These are phyloP conservation scores for Camptogramma bilineatum DNA, from an alignment of 2,888 invertebrate species.

Conservation along the genomic window DNA sequence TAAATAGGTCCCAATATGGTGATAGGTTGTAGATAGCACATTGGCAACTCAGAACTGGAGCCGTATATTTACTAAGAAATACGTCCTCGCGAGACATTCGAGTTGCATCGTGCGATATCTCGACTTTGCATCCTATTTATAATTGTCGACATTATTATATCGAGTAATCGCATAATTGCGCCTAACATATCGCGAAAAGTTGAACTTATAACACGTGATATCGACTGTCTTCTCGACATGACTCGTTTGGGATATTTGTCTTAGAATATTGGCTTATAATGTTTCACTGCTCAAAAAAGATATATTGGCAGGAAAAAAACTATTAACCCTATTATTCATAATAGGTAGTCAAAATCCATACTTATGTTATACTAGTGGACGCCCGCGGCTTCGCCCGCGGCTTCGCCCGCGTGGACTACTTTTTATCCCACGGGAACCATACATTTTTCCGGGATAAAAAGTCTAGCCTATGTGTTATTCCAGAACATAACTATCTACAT, in stretches of 20 bases:
- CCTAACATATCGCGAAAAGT: not conserved
- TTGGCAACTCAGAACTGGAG: constrained; percentile 31
- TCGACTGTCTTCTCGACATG: not conserved
- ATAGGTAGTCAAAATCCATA: no score
- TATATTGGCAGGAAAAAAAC: not conserved
- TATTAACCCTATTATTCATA: no score
- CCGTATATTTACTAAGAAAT: not conserved
- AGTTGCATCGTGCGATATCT: not conserved
- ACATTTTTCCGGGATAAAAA: no score
- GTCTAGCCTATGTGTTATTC: no score
- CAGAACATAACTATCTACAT: no score
- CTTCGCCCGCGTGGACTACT: no score
- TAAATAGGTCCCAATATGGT: constrained; percentile 71
- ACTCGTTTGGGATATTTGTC: not conserved
- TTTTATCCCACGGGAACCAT: no score
- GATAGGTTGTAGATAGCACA: constrained; percentile 56
- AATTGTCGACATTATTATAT: not conserved
- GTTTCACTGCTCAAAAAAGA: not conserved
- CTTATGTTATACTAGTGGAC: no score
- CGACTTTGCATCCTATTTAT: not conserved
- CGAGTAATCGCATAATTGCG: not conserved
- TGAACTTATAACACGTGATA: not conserved
- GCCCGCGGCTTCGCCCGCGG: no score
- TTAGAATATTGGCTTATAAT: not conserved
- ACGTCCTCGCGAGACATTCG: not conserved